Base-by-base conservation (phyloP, 2,888 invertebrate species). In the Encarsia formosa region DNA sequence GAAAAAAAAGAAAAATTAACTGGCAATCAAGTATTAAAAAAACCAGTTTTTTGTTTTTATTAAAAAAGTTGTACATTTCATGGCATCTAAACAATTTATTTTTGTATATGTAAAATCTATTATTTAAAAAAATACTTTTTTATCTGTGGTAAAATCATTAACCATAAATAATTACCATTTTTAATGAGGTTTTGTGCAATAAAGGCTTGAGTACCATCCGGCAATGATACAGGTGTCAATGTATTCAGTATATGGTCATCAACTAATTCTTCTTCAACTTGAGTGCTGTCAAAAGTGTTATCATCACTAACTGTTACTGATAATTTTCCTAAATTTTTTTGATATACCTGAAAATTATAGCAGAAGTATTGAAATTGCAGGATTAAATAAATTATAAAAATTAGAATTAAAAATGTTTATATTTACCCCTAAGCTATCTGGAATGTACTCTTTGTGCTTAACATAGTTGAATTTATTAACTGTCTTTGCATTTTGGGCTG, bases 121-220 rank as follows among this genome's bases (percentile, higher is more conserved):
- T n/a, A n/a, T n/a, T n/a, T n/a, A n/a, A n/a, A n/a, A n/a, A n/a
- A n/a, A n/a, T n/a, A n/a, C n/a, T n/a, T n/a, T n/a, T n/a, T n/a
- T n/a, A n/a, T n/a, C n/a, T n/a, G n/a, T n/a, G n/a, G n/a, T n/a
- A n/a, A n/a, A n/a, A n/a, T n/a, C n/a, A n/a, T n/a, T n/a, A n/a
- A n/a, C n/a, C n/a, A 34, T 4, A 15, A 18, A 15, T 29, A 24
- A 13, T 44, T 19, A 58, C 59, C 54, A 49, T 59, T 57, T 23
- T 48, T 44, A 43, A 56, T 45, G 18, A 64, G 55, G 45, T 65
- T 63, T 50, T 70, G 65, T 1, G 71, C 61, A 4, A 74, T 63
- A 32, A 68, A 71, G 4, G 74, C 73, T 57, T 71, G 70, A 3
- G 66, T 71, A 29, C 74, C 74, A 58, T 74, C 72, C 1, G 73